Base-by-base conservation (phyloP, 1,140 invertebrate genomes). In the Eupristina koningsbergeri region DNA sequence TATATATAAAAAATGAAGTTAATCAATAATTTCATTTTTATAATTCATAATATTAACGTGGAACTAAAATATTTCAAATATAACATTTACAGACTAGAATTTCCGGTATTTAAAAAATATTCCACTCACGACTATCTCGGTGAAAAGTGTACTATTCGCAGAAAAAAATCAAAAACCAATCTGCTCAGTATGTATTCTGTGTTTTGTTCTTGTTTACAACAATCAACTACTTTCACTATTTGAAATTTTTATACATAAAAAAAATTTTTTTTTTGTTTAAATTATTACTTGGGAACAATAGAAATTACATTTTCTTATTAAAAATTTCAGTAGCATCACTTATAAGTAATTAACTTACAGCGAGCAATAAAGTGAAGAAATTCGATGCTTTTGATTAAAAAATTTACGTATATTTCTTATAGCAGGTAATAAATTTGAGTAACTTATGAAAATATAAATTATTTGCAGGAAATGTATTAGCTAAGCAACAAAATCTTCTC, bases 231-330 rank as follows among this genome's bases (percentile, higher is more conserved):
- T 64, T 64, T 64, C n/a, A 64, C n/a, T 64, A 34, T 31, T 64
- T 64, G 29, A 3, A 64, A 64, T 64, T 64, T 64, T 64, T 29
- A 64, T 64, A 29, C 50, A 19, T 53, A 17, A 53, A 53, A 53
- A 53, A 7, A 9, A 9, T 3, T 8, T 9, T 53, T 53, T 53
- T 53, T 53, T 53, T 7, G 3, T 9, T 15, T 17, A 15, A 7
- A 15, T 53, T 53, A 53, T 19, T 17, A 53, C 50, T 53, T 53
- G 19, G 17, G 17, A 53, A 53, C 17, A 53, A 53, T 53, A 53
- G 19, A 53, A 53, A 53, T 53, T 53, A 53, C 36, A 67, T 67
- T 67, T 67, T 64, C n/a, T 64, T 64, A 64, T 64, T 64, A 64
- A 64, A 64, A 34, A 53, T 17, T 31, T 9, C 29, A 34, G 34